phyloP scores from a whole-genome alignment of 1,140 invertebrate species.

The Hycleus phaleratus region DNA sequence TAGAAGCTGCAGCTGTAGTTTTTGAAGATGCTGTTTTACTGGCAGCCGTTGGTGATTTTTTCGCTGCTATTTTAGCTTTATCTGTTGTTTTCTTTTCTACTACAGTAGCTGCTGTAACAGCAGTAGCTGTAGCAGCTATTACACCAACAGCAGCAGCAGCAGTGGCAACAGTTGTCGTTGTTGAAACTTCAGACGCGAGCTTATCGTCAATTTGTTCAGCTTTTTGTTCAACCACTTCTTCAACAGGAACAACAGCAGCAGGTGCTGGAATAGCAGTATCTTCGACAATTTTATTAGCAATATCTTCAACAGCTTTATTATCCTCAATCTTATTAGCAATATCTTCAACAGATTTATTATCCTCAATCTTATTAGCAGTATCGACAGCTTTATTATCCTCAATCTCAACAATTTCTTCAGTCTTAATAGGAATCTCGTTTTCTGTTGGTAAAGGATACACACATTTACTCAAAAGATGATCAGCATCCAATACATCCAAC shows the following conservation, averaged over 20 bases:
- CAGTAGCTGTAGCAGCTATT: conserved; percentile 30
- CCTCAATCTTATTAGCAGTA: conserved; percentile 3
- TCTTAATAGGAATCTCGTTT: neutral
- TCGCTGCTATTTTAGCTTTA: conserved; percentile 16
- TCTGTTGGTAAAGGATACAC: conserved; percentile 4
- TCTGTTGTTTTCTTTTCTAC: conserved; percentile 19
- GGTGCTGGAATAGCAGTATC: neutral
- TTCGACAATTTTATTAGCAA: conserved; percentile 7
- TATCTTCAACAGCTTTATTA: conserved; percentile 13
- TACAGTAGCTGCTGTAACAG: conserved; percentile 20
- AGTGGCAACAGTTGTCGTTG: neutral
- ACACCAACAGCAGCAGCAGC: conserved; percentile 23
- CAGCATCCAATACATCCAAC: neutral
- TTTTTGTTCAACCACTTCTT: neutral
- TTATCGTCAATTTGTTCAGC: conserved; percentile 6
- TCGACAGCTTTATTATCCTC: conserved; percentile 9
- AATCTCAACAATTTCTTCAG: conserved; percentile 1
- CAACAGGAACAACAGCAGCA: too few relatives aligned
- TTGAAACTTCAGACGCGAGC: conserved; percentile 5
- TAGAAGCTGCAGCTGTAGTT: neutral
- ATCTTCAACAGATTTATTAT: conserved; percentile 14
- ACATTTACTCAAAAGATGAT: conserved; percentile 5
- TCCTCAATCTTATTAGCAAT: conserved; percentile 7
- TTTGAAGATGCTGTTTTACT: neutral
- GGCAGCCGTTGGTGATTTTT: conserved; percentile 26